Evolutionary conservation across 2,113 vertebrate genomes (phyloP), one percentile per base, ranked within the genome.

Genomic region (Pogona vitticeps): DNA sequence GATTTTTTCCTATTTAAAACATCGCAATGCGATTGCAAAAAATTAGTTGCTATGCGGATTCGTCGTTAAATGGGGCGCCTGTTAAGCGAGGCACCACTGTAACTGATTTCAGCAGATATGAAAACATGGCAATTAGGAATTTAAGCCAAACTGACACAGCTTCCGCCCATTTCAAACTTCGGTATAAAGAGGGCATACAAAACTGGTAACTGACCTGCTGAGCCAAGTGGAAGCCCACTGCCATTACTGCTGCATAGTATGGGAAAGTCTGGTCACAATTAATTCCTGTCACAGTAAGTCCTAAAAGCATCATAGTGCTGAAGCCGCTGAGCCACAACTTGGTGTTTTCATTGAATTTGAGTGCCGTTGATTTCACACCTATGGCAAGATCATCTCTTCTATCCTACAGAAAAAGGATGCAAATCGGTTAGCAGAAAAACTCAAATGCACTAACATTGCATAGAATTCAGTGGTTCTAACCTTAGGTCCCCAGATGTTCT

Each of bases 301-400:
- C 96, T 2, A 96, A 94, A 90, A 99, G 92, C 98, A 99, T 98
- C 0, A 97, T 96, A 33, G 94, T 88, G 1, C 95, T 89, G 92
- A 99, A 99, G 90, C 97, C 97, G n/a, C 96, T 93, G 14, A 99
- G 96, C 99, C 99, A 99, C 1, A 83, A 93, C 90, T 98, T 99
- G 0, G 98, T 99, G 82, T 97, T 95, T 68, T 98, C 97, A 84
- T 88, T 88, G 91, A 99, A 98, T 26, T 91, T 96, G 42, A 99
- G 91, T 0, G 99, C 98, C 0, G 98, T 99, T 1, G 99, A 99
- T 94, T 97, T 98, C 28, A 99, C 96, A 13, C 99, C 99, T 0
- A 99, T 93, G 70, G 97, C 42, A 23, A 97, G 42, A 83, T 99
- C 99, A 0, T 99, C 99, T 17, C 90, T 97, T 92, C 98, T 99